Evolutionary conservation across 2,113 vertebrate species (phyloP).

Genomic region (Gnathonemus echidnorhynchus): DNA sequence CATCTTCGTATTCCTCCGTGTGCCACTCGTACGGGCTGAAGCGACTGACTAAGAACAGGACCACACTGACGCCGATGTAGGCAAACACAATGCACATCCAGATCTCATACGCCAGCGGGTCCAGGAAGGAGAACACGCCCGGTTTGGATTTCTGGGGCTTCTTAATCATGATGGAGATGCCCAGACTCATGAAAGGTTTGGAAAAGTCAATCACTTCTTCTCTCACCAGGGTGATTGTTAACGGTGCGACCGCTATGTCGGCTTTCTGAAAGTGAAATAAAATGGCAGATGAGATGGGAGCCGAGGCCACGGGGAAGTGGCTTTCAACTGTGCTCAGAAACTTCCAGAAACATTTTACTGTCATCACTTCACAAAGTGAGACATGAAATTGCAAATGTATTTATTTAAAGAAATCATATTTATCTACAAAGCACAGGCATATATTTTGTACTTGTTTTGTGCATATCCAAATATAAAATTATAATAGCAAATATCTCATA

Average conservation of each 20-base stretch:
- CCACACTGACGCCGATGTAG: conserved; percentile 98
- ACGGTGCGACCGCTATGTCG: conserved; percentile 91
- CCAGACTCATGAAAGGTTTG: conserved; percentile 98
- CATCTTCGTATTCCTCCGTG: conserved; percentile 98
- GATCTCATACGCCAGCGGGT: conserved; percentile 97
- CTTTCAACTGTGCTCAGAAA: neutral
- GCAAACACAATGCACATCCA: conserved; percentile 99
- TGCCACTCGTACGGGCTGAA: conserved; percentile 99
- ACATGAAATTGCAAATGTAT: too few relatives aligned
- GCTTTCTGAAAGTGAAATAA: conserved; percentile 73
- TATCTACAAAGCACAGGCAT: neutral
- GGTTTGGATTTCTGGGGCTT: conserved; percentile 99
- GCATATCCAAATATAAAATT: neutral
- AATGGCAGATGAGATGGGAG: neutral
- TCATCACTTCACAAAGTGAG: neutral
- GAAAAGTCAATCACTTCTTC: conserved; percentile 99
- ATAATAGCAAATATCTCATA: neutral
- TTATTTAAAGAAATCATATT: neutral
- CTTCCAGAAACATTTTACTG: neutral
- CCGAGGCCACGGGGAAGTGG: neutral
- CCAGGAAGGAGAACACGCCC: conserved; percentile 97
- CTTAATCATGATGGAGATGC: conserved; percentile 99
- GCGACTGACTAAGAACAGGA: conserved; percentile 98
- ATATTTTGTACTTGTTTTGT: neutral
- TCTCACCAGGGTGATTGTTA: conserved; percentile 95